Percentiles rank a stretch among this genome's conserved stretches.
Evolutionary conservation across 2,888 invertebrate species (phyloP).

Genomic region (Arctia plantaginis): DNA sequence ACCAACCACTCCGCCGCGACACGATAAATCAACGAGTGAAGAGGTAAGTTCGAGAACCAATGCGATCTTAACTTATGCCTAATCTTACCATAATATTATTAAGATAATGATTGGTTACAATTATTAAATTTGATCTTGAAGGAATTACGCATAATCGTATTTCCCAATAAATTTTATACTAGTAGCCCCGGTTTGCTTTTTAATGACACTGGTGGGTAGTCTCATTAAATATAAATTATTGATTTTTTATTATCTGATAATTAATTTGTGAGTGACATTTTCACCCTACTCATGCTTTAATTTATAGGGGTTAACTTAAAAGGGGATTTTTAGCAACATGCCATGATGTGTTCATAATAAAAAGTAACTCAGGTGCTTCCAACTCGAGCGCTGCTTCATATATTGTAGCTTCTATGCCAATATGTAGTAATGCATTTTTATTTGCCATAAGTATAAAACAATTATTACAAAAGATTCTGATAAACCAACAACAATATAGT

Average conservation of each 20-base stretch:
- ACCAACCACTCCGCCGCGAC: conserved; percentile 94
- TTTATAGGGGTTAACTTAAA: conserved; percentile 50
- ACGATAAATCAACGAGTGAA: conserved; percentile 97
- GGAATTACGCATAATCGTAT: conserved; percentile 14
- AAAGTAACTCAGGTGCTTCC: conserved; percentile 58
- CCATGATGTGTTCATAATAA: conserved; percentile 54
- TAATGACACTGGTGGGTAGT: conserved; percentile 38
- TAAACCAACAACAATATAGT: conserved; percentile 43
- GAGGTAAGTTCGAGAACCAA: conserved; percentile 90
- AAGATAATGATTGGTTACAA: conserved; percentile 18
- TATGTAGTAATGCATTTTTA: conserved; percentile 33
- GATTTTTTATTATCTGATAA: conserved; percentile 23
- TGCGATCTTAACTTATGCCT: conserved; percentile 38
- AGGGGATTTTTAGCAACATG: conserved; percentile 49
- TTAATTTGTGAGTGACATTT: conserved; percentile 44
- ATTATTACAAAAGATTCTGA: conserved; percentile 46
- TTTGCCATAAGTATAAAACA: conserved; percentile 43
- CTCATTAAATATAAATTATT: conserved; percentile 30
- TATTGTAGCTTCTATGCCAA: conserved; percentile 22
- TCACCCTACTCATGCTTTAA: conserved; percentile 58
- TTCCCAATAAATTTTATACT: conserved; percentile 11
- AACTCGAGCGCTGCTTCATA: conserved; percentile 39
- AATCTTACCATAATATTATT: conserved; percentile 18
- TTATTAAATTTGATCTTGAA: conserved; percentile 14
- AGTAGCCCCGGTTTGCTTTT: conserved; percentile 43